phyloP scores from a whole-genome alignment of 2,113 vertebrate genomes.

The Danio rerio region DNA sequence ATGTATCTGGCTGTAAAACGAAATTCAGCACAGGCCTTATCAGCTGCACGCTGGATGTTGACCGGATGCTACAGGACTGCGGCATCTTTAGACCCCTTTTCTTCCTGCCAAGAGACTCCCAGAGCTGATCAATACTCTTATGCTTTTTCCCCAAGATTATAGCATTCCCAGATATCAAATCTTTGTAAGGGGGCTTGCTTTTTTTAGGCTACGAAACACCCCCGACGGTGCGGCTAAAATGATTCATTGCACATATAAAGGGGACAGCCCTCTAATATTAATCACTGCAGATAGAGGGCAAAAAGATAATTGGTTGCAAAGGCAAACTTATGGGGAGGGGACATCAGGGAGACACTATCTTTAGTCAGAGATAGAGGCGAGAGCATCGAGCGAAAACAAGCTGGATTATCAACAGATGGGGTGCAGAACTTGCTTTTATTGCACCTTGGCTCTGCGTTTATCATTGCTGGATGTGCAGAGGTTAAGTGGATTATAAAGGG shows the following conservation, averaged over 20 bases:
- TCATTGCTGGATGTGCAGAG: conserved; percentile 34
- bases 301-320: conserved; percentile 81
- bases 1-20: conserved; percentile 23
- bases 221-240: conserved; percentile 57
- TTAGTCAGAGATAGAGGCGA: conserved; percentile 67
- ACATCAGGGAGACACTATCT: conserved; percentile 70
- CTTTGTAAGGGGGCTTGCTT: conserved; percentile 38
- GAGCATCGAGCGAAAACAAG: conserved; percentile 72
- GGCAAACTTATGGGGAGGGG: conserved; percentile 54
- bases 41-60: conserved; percentile 17
- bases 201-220: conserved; percentile 63
- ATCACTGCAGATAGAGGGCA: conserved; percentile 82
- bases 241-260: conserved; percentile 65
- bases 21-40: conserved; percentile 44
- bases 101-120: conserved; percentile 40
- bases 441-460: conserved; percentile 8
- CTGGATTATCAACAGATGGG: conserved; percentile 76
- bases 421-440: conserved; percentile 64
- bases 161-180: conserved; percentile 66
- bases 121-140: conserved; percentile 64
- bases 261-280: conserved; percentile 78
- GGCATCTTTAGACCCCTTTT: conserved; percentile 41
- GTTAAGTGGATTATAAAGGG: conserved; percentile 49
- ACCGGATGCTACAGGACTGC: conserved; percentile 16
- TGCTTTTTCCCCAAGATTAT: conserved; percentile 15